These are phyloP conservation scores for Onychostoma macrolepis DNA, from an alignment of 2,113 vertebrate species.

Conservation along the genomic window DNA sequence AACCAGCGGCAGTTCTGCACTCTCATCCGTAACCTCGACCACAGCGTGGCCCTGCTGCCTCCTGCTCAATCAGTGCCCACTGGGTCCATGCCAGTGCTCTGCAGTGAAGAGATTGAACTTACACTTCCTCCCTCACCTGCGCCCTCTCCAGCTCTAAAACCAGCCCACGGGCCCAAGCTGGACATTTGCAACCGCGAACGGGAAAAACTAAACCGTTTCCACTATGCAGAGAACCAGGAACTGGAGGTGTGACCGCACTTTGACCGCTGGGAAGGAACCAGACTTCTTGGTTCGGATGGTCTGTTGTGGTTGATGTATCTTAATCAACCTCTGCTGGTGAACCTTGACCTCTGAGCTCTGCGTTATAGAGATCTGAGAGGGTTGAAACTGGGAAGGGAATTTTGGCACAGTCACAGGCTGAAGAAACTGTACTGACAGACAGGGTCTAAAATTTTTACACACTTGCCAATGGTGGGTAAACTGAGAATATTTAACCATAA, in stretches of 20 bases:
- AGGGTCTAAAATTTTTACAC: background rate
- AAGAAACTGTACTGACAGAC: constrained; percentile 8
- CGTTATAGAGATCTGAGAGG: background rate
- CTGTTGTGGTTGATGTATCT: constrained; percentile 34
- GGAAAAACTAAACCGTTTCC: constrained; percentile 79
- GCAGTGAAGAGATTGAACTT: constrained; percentile 79
- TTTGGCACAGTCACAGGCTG: constrained; percentile 41
- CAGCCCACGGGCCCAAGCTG: constrained; percentile 68
- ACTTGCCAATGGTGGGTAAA: background rate
- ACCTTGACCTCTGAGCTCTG: constrained; percentile 46
- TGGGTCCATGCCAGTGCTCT: constrained; percentile 36
- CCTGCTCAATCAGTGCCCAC: constrained; percentile 46
- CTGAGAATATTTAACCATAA: background rate
- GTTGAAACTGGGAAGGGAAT: constrained; percentile 37
- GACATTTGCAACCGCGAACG: constrained; percentile 81
- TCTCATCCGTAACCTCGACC: constrained; percentile 79
- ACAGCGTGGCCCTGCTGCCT: constrained; percentile 58
- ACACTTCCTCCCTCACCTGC: constrained; percentile 72
- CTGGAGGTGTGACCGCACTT: constrained; percentile 72
- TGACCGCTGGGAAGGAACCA: background rate
- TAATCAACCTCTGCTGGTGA: constrained; percentile 37
- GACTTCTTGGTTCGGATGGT: background rate
- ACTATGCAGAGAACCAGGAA: constrained; percentile 75
- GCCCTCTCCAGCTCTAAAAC: constrained; percentile 72
- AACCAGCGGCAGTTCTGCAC: constrained; percentile 80